phyloP scores from a whole-genome alignment of 2,888 invertebrate genomes.

The Epiblema foenella region DNA sequence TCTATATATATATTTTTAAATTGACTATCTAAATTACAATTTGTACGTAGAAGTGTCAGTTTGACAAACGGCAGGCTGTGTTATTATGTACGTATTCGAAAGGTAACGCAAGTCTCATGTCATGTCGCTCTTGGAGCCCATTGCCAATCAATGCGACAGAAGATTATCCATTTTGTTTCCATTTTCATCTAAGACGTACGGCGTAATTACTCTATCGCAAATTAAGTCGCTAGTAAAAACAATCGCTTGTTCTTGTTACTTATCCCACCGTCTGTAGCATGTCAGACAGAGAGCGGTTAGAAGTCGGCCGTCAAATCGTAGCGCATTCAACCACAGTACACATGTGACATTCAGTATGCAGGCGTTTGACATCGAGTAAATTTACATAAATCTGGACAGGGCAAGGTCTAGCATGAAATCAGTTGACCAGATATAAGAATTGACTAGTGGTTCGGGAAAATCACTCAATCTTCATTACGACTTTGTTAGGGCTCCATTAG shows the following conservation, averaged over 20 bases:
- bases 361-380: background rate
- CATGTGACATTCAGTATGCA: constrained; percentile 2
- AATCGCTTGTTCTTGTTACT: constrained; percentile 49
- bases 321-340: constrained; percentile 47
- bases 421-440: no score
- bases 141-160: background rate
- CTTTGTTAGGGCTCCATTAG: no score
- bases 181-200: background rate
- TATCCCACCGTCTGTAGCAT: constrained; percentile 47
- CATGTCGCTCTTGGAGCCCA: background rate
- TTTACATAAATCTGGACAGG: background rate
- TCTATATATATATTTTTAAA: no score
- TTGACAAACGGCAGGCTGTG: background rate
- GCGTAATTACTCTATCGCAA: background rate
- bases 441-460: no score
- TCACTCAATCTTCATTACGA: no score
- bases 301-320: constrained; percentile 77
- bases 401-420: background rate
- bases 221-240: background rate
- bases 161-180: background rate
- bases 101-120: background rate
- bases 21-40: background rate
- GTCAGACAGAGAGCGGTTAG: constrained; percentile 58
- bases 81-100: no score
- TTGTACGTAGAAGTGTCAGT: background rate